A percentile compares a stretch with the other conserved stretches of the same genome.
Conservation (phyloP, 2,797 vertebrate species). For the Ciconia nigra region DNA sequence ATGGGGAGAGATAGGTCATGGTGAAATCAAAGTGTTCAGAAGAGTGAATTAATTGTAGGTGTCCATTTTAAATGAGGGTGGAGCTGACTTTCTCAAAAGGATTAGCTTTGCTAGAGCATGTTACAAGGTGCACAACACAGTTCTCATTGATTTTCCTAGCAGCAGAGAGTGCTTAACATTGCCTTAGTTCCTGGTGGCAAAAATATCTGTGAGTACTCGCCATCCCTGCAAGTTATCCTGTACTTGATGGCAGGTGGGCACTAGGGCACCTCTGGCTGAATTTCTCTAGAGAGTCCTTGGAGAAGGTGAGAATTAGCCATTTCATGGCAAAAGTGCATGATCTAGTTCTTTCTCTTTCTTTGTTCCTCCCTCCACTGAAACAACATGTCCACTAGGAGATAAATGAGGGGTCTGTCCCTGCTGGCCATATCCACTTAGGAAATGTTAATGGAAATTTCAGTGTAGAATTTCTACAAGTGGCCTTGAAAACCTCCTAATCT, state of each 20-base stretch:
- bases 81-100: neutral
- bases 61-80: neutral
- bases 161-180: neutral
- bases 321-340: neutral
- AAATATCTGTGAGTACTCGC: neutral
- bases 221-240: neutral
- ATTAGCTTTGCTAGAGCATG: neutral
- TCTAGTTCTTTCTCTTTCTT: neutral
- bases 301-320: neutral
- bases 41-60: neutral
- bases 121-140: neutral
- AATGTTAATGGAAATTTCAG: neutral
- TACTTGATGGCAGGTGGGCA: neutral
- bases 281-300: neutral
- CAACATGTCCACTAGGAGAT: neutral
- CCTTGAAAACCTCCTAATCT: neutral
- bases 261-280: neutral
- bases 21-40: slow-evolving; percentile 19
- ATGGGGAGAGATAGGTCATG: neutral
- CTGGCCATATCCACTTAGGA: neutral
- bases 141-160: neutral
- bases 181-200: neutral
- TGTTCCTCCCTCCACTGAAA: neutral
- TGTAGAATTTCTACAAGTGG: neutral
- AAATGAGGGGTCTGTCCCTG: neutral